Conservation (phyloP, 1,140 invertebrate genomes). For the Teleogryllus occipitalis region DNA sequence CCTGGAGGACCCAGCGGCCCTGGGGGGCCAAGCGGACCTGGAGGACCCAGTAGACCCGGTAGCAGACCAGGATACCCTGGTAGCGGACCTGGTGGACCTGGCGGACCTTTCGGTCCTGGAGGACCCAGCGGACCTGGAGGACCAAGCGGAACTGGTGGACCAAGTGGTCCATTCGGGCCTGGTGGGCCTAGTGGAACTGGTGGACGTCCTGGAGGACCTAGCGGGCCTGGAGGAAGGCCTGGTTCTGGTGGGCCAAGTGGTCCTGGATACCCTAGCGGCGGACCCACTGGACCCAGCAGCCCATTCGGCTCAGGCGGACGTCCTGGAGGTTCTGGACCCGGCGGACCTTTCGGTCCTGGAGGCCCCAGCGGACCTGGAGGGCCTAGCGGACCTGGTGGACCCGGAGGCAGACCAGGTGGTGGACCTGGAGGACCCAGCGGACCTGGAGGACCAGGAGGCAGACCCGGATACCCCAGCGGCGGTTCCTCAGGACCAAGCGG, state of each 20-base stretch:
- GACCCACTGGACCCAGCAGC: conserved; percentile 19
- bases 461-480: no score
- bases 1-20: not conserved
- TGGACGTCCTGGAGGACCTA: conserved; percentile 16
- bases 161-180: not conserved
- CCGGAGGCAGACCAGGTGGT: not conserved
- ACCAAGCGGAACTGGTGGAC: not conserved
- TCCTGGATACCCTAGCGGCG: conserved; percentile 19
- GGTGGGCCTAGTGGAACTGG: conserved; percentile 14
- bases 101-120: no score
- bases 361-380: not conserved
- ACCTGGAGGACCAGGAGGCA: not conserved
- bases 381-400: not conserved
- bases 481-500: not conserved
- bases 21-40: not conserved
- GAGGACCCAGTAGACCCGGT: no score
- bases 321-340: conserved; percentile 16
- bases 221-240: conserved; percentile 10
- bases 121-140: not conserved
- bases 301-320: conserved; percentile 19
- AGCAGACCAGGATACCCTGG: no score
- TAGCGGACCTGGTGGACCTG: no score
- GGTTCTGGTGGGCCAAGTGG: conserved; percentile 18
- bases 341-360: not conserved
- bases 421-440: conserved; percentile 13